Evolutionary conservation across 2,113 vertebrate species (phyloP).

Genomic region (Tetrax tetrax): DNA sequence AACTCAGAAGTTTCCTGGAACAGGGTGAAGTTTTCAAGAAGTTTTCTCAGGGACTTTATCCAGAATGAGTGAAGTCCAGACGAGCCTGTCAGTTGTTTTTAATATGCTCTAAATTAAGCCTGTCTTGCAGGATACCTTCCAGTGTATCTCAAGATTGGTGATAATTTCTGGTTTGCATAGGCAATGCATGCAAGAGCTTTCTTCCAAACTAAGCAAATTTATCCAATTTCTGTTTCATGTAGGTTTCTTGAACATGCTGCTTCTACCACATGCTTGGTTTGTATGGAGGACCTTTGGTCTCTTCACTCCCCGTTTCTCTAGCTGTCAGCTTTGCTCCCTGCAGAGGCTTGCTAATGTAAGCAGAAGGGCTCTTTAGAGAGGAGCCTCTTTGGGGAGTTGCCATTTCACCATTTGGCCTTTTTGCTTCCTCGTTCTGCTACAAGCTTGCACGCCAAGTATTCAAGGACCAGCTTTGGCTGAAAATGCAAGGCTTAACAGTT

Average conservation of each 20-base stretch:
- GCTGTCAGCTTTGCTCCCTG: not conserved
- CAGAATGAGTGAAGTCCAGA: not conserved
- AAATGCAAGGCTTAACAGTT: not conserved
- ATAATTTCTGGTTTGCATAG: not conserved
- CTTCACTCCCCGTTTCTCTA: not conserved
- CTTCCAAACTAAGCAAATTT: not conserved
- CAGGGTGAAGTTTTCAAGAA: not conserved
- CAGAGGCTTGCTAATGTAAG: not conserved
- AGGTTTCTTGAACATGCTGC: not conserved
- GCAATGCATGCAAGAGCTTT: not conserved
- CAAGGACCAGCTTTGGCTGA: slow-evolving; percentile 7
- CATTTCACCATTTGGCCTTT: slow-evolving; percentile 27
- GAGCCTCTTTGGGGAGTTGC: slow-evolving; percentile 5
- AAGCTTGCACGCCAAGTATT: not conserved
- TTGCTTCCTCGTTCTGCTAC: not conserved
- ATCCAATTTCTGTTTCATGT: not conserved
- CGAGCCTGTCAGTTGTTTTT: not conserved
- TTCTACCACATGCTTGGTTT: not conserved
- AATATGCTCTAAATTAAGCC: not conserved
- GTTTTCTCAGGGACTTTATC: not conserved
- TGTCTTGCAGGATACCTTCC: not conserved
- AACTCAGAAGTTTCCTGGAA: not conserved
- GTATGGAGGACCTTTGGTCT: not conserved
- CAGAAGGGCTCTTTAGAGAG: slow-evolving; percentile 17
- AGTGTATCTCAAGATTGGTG: not conserved